Evolutionary conservation across 1,140 invertebrate genomes (phyloP).

Genomic region (Lasioglossum albipes): DNA sequence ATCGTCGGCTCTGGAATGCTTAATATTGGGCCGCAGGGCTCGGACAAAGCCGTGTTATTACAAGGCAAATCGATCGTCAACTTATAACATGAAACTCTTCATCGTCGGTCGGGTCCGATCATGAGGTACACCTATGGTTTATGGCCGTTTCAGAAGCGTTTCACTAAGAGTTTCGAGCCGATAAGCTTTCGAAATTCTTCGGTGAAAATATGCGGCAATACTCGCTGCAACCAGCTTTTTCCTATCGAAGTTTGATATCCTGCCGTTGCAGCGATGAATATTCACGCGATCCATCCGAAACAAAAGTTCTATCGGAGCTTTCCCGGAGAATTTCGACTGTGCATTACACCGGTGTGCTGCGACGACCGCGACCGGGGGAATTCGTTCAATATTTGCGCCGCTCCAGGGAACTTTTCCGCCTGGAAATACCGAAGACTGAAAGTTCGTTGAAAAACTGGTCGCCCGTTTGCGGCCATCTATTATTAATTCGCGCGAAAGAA

Average conservation of each 20-base stretch:
- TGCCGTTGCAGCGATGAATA: too few relatives aligned
- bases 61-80: constrained; percentile 71
- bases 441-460: constrained; percentile 11
- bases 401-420: not conserved
- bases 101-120: constrained; percentile 40
- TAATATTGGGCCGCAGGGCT: constrained; percentile 72
- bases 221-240: not conserved
- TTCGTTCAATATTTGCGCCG: not conserved
- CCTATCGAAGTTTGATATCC: not conserved
- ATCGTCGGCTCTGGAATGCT: constrained; percentile 75
- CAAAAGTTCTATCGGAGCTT: not conserved
- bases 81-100: constrained; percentile 67
- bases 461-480: not conserved
- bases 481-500: constrained; percentile 15
- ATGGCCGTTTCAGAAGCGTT: not conserved
- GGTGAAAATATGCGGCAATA: not conserved
- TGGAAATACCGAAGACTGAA: not conserved
- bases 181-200: constrained; percentile 14
- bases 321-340: not conserved
- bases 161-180: not conserved
- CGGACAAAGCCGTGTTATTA: constrained; percentile 73
- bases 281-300: not conserved
- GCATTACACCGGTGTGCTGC: not conserved
- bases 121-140: constrained; percentile 42
- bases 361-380: not conserved